These are phyloP conservation scores for Ophion costatus DNA, from an alignment of 2,888 invertebrate genomes.

Conservation along the genomic window DNA sequence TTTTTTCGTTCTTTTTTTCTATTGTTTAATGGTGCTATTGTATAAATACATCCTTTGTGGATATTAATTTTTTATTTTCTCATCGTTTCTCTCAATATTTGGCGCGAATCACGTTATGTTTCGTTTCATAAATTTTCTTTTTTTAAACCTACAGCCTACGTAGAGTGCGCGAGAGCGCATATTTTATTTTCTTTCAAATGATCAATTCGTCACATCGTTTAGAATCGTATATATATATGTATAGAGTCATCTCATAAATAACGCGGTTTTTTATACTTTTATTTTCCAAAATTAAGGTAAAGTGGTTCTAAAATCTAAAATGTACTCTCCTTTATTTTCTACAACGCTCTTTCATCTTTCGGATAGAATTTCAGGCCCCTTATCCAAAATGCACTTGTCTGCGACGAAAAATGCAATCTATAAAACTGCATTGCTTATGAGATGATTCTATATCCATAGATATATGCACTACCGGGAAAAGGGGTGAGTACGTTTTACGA, in stretches of 20 bases:
- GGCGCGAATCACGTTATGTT: constrained; percentile 76
- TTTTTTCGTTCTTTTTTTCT: constrained; percentile 37
- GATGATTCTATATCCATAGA: not conserved
- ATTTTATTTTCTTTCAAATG: constrained; percentile 8
- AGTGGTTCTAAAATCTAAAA: too few species aligned
- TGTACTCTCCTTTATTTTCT: too few species aligned
- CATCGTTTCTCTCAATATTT: constrained; percentile 73
- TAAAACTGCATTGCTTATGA: too few species aligned
- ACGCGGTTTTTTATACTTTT: too few species aligned
- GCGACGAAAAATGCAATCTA: too few species aligned
- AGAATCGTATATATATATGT: constrained; percentile 55
- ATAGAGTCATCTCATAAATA: not conserved
- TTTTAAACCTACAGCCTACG: constrained; percentile 70
- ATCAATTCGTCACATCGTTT: constrained; percentile 52
- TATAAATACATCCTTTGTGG: constrained; percentile 72
- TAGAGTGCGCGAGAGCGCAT: constrained; percentile 25
- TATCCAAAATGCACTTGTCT: too few species aligned
- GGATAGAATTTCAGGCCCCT: too few species aligned
- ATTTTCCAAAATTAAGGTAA: too few species aligned
- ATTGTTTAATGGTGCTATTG: constrained; percentile 69
- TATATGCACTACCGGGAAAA: not conserved
- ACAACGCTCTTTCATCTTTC: too few species aligned
- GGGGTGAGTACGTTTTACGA: not conserved
- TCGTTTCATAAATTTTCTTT: constrained; percentile 50
- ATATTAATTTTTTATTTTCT: constrained; percentile 41